Conservation (phyloP, 2,797 vertebrate species). For the Coregonus ussuriensis region DNA sequence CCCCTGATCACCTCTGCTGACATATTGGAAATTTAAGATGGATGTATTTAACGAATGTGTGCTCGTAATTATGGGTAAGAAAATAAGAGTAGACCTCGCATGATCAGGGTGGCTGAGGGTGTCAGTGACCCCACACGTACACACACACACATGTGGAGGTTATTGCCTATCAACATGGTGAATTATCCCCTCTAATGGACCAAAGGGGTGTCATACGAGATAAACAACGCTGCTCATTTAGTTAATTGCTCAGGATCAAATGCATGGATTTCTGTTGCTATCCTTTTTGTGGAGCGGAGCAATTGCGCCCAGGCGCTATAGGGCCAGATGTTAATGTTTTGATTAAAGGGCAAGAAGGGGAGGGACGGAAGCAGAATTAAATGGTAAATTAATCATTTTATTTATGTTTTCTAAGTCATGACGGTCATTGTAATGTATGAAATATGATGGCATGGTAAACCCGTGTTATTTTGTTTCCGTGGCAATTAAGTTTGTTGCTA, state of each 20-base stretch:
- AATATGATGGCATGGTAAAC: not conserved
- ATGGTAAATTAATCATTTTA: not conserved
- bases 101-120: slow-evolving; percentile 21
- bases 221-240: slow-evolving; percentile 60
- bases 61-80: slow-evolving; percentile 30
- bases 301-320: slow-evolving; percentile 30
- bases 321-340: slow-evolving; percentile 26
- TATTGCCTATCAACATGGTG: slow-evolving; percentile 15
- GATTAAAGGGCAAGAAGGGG: slow-evolving; percentile 17
- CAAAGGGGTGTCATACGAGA: slow-evolving; percentile 45
- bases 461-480: not conserved
- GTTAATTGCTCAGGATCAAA: slow-evolving; percentile 63
- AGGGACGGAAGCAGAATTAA: not conserved
- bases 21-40: not conserved
- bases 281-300: slow-evolving; percentile 42
- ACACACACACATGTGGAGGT: slow-evolving; percentile 4
- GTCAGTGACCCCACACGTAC: slow-evolving; percentile 8
- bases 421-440: not conserved
- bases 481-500: not conserved
- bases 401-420: not conserved
- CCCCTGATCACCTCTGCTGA: not conserved
- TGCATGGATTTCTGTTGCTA: slow-evolving; percentile 52
- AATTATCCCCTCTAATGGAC: slow-evolving; percentile 50
- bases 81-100: slow-evolving; percentile 17
- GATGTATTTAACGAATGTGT: slow-evolving; percentile 21